Percentiles rank a stretch among this genome's conserved stretches.
phyloP scores from a whole-genome alignment of 2,888 invertebrate species.

The Campoplex capitator region DNA sequence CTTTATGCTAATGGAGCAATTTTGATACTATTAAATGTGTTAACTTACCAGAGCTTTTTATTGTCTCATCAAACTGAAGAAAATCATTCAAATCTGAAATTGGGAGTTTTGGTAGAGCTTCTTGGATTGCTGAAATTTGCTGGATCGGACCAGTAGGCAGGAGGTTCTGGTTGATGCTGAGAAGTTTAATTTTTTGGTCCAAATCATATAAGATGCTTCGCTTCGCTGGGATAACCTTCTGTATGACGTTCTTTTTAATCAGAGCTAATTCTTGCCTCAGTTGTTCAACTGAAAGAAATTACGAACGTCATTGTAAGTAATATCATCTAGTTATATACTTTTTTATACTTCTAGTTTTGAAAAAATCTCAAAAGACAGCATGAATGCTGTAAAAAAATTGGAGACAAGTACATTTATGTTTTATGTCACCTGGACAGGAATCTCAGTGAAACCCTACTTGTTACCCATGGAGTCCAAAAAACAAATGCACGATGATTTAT shows the following conservation, averaged over 20 bases:
- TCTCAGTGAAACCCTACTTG: no score
- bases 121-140: constrained; percentile 4
- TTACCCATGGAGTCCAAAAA: no score
- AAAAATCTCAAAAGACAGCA: no score
- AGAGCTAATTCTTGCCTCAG: neutral
- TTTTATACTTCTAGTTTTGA: no score
- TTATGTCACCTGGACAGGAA: no score
- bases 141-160: neutral
- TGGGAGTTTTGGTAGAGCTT: neutral
- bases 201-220: constrained; percentile 19
- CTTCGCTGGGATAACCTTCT: neutral
- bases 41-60: constrained; percentile 12
- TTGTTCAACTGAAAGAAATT: neutral
- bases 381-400: no score
- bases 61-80: constrained; percentile 14
- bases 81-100: constrained; percentile 13
- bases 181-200: neutral
- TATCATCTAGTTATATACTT: no score
- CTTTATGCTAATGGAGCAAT: no score
- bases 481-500: no score
- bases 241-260: neutral
- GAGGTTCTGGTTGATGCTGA: neutral
- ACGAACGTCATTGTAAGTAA: neutral
- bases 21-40: neutral
- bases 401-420: no score